phyloP scores from a whole-genome alignment of 2,113 vertebrate genomes.

The Prionailurus viverrinus region DNA sequence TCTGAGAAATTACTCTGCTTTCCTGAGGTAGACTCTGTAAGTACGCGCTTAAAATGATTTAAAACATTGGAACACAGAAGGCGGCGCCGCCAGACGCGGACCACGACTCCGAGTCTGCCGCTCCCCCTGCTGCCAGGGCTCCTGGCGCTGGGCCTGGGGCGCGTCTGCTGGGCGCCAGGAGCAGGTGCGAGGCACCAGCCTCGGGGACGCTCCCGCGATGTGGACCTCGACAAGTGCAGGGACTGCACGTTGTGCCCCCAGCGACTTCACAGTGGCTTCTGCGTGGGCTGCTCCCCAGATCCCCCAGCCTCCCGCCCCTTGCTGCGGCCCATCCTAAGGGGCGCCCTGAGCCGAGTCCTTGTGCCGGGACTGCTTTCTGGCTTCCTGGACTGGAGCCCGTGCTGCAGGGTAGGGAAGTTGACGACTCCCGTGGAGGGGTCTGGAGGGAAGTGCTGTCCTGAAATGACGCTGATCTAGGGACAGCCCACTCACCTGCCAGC shows the following conservation, averaged over 20 bases:
- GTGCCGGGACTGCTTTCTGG: slow-evolving; percentile 70
- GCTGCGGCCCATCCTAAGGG: slow-evolving; percentile 80
- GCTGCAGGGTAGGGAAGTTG: slow-evolving; percentile 83
- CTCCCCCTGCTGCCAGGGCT: background rate
- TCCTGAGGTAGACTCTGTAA: background rate
- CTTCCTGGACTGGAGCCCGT: slow-evolving; percentile 79
- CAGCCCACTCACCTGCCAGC: background rate
- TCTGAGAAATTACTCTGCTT: background rate
- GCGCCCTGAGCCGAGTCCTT: slow-evolving; percentile 58
- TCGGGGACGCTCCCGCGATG: slow-evolving; percentile 79
- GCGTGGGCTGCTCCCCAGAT: slow-evolving; percentile 67
- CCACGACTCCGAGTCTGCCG: background rate
- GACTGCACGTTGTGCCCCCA: slow-evolving; percentile 77
- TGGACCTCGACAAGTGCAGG: slow-evolving; percentile 83
- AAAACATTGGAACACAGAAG: background rate
- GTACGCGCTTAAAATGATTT: background rate
- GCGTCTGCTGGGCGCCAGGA: background rate
- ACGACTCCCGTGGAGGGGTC: slow-evolving; percentile 86
- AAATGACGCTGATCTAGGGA: slow-evolving; percentile 84
- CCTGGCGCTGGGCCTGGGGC: background rate
- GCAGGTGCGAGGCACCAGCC: slow-evolving; percentile 70
- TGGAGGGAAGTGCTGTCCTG: slow-evolving; percentile 83
- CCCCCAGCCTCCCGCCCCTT: slow-evolving; percentile 64
- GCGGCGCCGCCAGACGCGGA: background rate
- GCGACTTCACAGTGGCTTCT: slow-evolving; percentile 82